phyloP scores from a whole-genome alignment of 2,888 invertebrate species.

The Apantesis nais region DNA sequence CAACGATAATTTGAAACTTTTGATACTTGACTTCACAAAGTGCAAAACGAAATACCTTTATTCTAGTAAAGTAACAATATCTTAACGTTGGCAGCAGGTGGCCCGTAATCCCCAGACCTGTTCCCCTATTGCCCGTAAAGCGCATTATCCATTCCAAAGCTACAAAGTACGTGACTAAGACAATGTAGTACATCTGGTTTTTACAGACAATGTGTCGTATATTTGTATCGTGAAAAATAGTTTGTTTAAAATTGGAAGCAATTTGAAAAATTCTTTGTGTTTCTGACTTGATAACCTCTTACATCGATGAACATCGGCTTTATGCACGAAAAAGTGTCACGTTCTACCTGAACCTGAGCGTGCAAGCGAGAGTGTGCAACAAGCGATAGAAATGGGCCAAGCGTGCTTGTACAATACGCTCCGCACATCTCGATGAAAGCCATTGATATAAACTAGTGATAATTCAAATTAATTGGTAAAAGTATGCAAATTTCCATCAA shows the following conservation, averaged over 20 bases:
- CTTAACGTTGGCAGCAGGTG: slow-evolving; percentile 11
- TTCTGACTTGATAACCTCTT: no score
- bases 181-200: slow-evolving; percentile 1
- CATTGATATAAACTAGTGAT: no score
- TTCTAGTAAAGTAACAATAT: not conserved
- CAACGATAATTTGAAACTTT: not conserved
- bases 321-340: no score
- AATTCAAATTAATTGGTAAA: no score
- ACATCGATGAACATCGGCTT: no score
- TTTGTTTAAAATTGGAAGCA: not conserved
- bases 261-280: not conserved
- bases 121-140: slow-evolving; percentile 4
- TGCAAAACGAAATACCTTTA: not conserved
- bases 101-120: not conserved
- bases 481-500: no score
- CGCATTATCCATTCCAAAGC: slow-evolving; percentile 8
- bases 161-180: slow-evolving; percentile 14
- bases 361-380: no score
- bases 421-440: no score
- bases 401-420: no score
- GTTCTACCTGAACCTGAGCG: no score
- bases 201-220: slow-evolving; percentile 5
- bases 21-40: not conserved
- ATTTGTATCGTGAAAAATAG: not conserved
- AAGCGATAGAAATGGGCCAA: no score